Evolutionary conservation across 1,140 invertebrate species (phyloP), one percentile per base, ranked within the genome.

Genomic region (Arctopsyche grandis): DNA sequence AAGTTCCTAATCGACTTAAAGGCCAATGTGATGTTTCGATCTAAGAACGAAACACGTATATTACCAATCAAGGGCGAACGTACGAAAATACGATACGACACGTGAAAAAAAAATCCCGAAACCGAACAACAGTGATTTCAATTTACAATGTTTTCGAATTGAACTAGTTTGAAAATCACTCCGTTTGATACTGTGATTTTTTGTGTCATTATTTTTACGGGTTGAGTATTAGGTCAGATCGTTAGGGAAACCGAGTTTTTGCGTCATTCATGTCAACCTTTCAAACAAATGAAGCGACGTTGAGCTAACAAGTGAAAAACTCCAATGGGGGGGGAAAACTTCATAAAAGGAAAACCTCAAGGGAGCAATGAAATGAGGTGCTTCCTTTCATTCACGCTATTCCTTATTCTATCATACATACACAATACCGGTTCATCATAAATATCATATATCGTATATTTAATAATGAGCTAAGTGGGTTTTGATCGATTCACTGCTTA

Each of bases 201-300:
- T 38, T 38, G 1, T 38, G 1, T 38, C 7, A 38, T 38, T 38
- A 52, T 16, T 52, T 52, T 52, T 14, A 5, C 3, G 12, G 48
- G 48, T 52, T 52, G 1, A 52, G 10, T 52, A 14, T 52, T 52
- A 52, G 48, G 24, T 66, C 21, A 22, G 24, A 26, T 66, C 24
- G 63, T 66, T 24, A 26, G 24, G 21, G 24, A 26, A 66, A 22
- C 24, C 24, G 63, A 22, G 5, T 63, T 63, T 63, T 76, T 21
- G 52, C 44, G 29, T 76, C 73, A 48, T 60, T 60, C 73, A 60
- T 24, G 52, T 75, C 74, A 76, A 76, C 74, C 74, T 76, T 76
- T 76, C 74, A 76, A 58, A 63, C 26, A 63, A 76, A 76, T 76
- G 74, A 76, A 76, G 46, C 46, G 74, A 63, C 58, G 74, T 22